Percentiles rank a stretch among this genome's conserved stretches.
Conservation (phyloP, 53 echinoderm and acorn worm species). For the Hippasteria phrygiana region DNA sequence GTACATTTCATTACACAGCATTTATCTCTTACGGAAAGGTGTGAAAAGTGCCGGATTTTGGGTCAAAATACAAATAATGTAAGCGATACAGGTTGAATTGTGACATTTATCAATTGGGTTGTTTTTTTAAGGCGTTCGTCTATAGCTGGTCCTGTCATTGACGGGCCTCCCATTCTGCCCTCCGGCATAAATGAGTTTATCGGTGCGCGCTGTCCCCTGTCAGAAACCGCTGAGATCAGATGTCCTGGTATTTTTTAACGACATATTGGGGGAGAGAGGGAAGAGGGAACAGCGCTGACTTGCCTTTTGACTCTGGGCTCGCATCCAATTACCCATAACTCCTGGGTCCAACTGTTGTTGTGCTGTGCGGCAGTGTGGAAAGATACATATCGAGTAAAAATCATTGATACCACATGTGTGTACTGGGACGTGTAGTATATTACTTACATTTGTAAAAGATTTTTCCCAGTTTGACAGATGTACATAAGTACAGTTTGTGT, state of each 20-base stretch:
- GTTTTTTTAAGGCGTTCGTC: no score
- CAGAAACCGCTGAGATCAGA: slow-evolving; percentile 2
- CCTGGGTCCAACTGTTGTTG: slow-evolving; percentile 25
- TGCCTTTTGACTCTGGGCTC: slow-evolving; percentile 1
- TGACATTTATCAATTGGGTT: no score
- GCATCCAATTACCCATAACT: slow-evolving; percentile 46
- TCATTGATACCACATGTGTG: no score
- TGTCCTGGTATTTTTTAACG: slow-evolving; percentile 51
- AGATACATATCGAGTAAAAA: background rate
- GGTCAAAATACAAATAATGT: no score
- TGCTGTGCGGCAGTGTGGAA: slow-evolving; percentile 8
- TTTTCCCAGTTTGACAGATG: no score
- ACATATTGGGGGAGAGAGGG: background rate
- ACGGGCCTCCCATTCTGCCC: background rate
- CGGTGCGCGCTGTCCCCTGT: background rate
- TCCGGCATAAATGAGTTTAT: background rate
- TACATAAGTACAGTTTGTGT: no score
- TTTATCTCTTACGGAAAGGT: no score
- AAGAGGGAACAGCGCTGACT: background rate
- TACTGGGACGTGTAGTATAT: no score
- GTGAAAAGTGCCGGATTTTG: no score
- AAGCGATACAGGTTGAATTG: no score
- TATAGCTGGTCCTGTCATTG: background rate
- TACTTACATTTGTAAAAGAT: no score
- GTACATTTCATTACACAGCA: no score